Base-by-base conservation (phyloP, 1,140 invertebrate species). In the Cephus cinctus region DNA sequence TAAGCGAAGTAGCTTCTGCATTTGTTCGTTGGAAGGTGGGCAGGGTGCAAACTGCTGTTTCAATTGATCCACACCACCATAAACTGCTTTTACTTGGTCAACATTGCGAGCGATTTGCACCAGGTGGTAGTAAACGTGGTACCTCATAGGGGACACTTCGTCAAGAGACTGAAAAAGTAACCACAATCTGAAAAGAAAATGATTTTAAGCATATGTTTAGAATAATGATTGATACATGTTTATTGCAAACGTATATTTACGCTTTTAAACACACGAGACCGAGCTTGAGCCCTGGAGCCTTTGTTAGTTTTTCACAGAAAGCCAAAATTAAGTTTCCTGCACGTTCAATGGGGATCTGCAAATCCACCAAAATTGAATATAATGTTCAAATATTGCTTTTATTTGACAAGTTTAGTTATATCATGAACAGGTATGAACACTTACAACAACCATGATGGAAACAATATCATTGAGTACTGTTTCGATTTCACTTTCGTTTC, bases 261-360 rank as follows among this genome's bases (percentile, higher is more conserved):
- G 95, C 89, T 81, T 91, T 88, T 11, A 97, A 71, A 57, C 90
- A 88, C 30, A 93, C 84, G 45, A 86, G 73, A 41, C 87, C 89
- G 44, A 93, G 76, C 69, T 92, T 92, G 47, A 86, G 83, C 20
- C 86, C 86, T n/a, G 89, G 87, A 19, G 91, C 86, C 80, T 96
- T 96, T n/a, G 86, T 86, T 48, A 98, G 78, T 75, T 96, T 94
- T 71, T 97, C 91, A 78, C 93, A 95, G 69, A 97, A 96, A 35
- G 90, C 86, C 41, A 92, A 69, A 50, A 96, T 90, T 52, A 96
- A 84, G 65, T 91, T 91, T 76, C 94, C 91, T n/a, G 89, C 90
- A 50, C 90, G 83, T 60, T 94, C 89, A 31, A 86, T 79, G 9
- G 90, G 90, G 45, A 94, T 89, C 87, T 87, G 63, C 41, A 75